A percentile compares a stretch with the other conserved stretches of the same genome.
Evolutionary conservation across 2,797 vertebrate species (phyloP).

Genomic region (Anas bahamensis): DNA sequence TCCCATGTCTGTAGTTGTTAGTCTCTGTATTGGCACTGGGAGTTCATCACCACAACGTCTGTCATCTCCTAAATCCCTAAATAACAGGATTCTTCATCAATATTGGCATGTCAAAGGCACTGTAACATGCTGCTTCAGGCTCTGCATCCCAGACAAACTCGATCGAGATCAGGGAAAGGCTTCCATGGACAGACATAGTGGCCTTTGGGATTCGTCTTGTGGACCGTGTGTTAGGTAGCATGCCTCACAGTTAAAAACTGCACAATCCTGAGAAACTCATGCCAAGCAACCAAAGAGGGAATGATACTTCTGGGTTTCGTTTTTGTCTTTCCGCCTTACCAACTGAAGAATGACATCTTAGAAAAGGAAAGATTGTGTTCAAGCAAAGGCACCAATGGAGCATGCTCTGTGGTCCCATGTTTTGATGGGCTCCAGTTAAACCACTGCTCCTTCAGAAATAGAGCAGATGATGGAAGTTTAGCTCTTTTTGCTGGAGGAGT

Average conservation of each 20-base stretch:
- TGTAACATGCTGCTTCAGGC: background rate
- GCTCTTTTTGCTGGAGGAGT: no score
- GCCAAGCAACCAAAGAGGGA: background rate
- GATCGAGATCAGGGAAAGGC: background rate
- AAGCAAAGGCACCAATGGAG: background rate
- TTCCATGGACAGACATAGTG: background rate
- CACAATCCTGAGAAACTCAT: background rate
- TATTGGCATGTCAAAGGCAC: accelerated
- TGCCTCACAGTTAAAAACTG: background rate
- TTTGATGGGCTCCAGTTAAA: background rate
- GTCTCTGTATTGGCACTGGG: background rate
- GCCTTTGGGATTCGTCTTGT: background rate
- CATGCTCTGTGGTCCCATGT: background rate
- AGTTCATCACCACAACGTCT: background rate
- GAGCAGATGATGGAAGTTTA: background rate
- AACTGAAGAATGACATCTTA: background rate
- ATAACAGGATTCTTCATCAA: background rate
- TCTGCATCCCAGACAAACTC: accelerated
- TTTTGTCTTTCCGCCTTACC: background rate
- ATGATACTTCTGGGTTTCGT: background rate
- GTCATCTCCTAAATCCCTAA: background rate
- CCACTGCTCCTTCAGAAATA: background rate
- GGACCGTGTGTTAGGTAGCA: background rate
- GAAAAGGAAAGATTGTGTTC: background rate
- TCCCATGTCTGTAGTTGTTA: accelerated